Conservation (phyloP, 2,888 invertebrate species). For the Hylaea fasciaria region DNA sequence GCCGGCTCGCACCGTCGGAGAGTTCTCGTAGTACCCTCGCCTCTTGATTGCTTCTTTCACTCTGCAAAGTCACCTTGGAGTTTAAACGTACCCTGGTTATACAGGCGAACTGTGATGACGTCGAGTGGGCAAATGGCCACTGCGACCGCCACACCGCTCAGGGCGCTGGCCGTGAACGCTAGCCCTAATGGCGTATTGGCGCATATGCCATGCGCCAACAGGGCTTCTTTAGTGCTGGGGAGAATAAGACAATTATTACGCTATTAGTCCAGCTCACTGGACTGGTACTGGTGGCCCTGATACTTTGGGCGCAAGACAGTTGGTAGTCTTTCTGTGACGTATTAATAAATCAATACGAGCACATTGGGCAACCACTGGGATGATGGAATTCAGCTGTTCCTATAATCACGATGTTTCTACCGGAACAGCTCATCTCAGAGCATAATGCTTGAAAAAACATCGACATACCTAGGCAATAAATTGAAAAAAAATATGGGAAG, state of each 20-base stretch:
- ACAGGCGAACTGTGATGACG: slow-evolving; percentile 93
- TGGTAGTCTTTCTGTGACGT: too few relatives aligned
- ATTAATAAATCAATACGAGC: too few relatives aligned
- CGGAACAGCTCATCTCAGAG: too few relatives aligned
- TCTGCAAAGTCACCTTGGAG: slow-evolving; percentile 60
- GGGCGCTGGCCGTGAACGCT: slow-evolving; percentile 86
- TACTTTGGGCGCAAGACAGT: too few relatives aligned
- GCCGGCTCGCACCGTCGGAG: slow-evolving; percentile 87
- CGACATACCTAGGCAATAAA: too few relatives aligned
- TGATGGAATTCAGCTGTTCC: too few relatives aligned
- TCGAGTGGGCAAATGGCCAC: slow-evolving; percentile 94
- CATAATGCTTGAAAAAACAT: background rate
- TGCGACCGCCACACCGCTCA: slow-evolving; percentile 91
- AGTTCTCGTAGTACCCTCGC: slow-evolving; percentile 70
- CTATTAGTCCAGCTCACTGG: background rate
- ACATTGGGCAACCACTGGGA: too few relatives aligned
- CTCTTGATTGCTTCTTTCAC: slow-evolving; percentile 63
- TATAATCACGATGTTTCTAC: too few relatives aligned
- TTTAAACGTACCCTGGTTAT: slow-evolving; percentile 91
- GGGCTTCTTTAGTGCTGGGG: slow-evolving; percentile 70
- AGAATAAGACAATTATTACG: slow-evolving; percentile 25
- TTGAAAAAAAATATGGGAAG: too few relatives aligned
- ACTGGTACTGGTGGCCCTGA: too few relatives aligned
- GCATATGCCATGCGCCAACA: slow-evolving; percentile 63
- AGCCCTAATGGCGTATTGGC: slow-evolving; percentile 66